Evolutionary conservation across 2,797 vertebrate species (phyloP).

Genomic region (Muscicapa comitata): DNA sequence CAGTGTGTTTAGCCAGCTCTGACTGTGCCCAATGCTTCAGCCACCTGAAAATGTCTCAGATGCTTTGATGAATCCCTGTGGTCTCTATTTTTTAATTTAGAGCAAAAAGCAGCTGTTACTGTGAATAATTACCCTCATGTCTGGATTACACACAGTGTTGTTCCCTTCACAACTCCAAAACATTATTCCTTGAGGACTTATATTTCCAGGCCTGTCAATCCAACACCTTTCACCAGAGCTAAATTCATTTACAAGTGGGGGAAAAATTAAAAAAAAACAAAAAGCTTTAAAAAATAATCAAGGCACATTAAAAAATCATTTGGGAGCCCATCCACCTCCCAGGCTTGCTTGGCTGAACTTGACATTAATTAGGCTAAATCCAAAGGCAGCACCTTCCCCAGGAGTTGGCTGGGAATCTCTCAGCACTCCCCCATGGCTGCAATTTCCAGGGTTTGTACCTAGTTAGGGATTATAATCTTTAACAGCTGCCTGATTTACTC

Average conservation of each 20-base stretch:
- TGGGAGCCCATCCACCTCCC: not conserved
- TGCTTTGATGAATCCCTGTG: not conserved
- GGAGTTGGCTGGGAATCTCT: not conserved
- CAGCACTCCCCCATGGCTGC: not conserved
- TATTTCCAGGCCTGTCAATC: slow-evolving; percentile 18
- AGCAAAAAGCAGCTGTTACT: not conserved
- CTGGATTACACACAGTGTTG: not conserved
- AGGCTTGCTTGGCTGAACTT: slow-evolving; percentile 29
- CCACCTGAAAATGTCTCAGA: not conserved
- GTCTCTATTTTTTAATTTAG: not conserved
- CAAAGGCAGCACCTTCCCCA: slow-evolving; percentile 10
- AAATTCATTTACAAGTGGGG: not conserved
- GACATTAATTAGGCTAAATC: slow-evolving; percentile 37
- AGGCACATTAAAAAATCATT: slow-evolving; percentile 16
- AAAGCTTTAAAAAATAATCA: not conserved
- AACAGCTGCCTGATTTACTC: slow-evolving; percentile 51
- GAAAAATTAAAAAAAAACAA: not conserved
- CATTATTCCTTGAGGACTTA: not conserved
- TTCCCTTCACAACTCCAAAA: not conserved
- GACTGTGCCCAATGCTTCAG: accelerated
- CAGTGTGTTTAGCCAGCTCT: not conserved
- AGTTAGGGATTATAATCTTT: slow-evolving; percentile 37
- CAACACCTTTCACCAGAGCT: not conserved
- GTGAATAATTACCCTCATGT: not conserved
- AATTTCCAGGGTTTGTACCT: slow-evolving; percentile 31